Base-by-base conservation (phyloP, 2,888 invertebrate species). In the Dromius quadrimaculatus region DNA sequence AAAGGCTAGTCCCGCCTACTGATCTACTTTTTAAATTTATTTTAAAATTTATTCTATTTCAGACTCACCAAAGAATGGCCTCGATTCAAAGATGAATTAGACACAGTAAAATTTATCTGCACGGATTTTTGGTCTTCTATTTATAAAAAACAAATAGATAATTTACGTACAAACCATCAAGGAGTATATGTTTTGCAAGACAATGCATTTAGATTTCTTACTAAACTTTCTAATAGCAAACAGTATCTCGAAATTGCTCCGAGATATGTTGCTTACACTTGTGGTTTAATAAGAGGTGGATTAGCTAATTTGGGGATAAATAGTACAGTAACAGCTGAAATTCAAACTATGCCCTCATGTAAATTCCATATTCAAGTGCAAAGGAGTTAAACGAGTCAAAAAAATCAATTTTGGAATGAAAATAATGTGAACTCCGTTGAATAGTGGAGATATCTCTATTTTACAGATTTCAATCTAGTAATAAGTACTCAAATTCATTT, bases 61-160 rank as follows among this genome's bases (percentile, higher is more conserved):
- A 89, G 89, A 74, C 84, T 97, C 62, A 97, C 97, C 0, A 90
- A 94, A 79, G 98, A 98, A 81, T 92, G 92, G 87, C 90, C 94
- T 0, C 86, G 98, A 54, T 97, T 98, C 79, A 96, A 97, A 83
- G 97, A 98, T 84, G 99, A 99, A 82, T 82, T 99, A 65, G 98
- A 99, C 78, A 95, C 94, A 23, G 94, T 99, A 87, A 99, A 99
- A 82, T 98, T 98, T 77, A 94, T 99, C 65, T 99, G 99, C 81
- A 99, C 98, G 68, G 99, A 99, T 80, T 97, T 98, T 80, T 99
- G 99, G 99, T 92, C 93, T n/a, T 90, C 94, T 36, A 89, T 98
- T 32, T 98, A 97, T 81, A 97, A 97, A 78, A 99, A 98, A 81
- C 98, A 98, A 85, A 96, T 99, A 68, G 98, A 99, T 80, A 98